Conservation (phyloP, 2,888 invertebrate species). For the Micropterix aruncella region DNA sequence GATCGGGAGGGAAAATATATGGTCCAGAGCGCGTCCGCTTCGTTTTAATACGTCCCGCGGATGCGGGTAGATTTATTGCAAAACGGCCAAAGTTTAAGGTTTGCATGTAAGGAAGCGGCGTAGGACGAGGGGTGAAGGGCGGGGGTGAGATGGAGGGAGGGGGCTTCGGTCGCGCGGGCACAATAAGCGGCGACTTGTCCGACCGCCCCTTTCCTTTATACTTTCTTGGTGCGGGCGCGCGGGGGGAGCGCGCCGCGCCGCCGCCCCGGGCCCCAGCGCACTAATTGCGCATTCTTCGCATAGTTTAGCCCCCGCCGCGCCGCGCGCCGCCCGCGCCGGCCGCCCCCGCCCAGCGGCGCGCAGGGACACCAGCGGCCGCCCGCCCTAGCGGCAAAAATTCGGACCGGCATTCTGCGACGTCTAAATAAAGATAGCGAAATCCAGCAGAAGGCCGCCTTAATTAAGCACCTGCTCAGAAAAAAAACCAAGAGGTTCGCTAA, state of each 20-base stretch:
- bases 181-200: slow-evolving; percentile 38
- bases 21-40: too few relatives aligned
- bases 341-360: slow-evolving; percentile 29
- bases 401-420: slow-evolving; percentile 23
- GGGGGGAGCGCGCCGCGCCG: slow-evolving; percentile 43
- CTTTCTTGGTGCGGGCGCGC: slow-evolving; percentile 49
- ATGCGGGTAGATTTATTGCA: slow-evolving; percentile 3
- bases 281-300: slow-evolving; percentile 96
- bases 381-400: slow-evolving; percentile 24
- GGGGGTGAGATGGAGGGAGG: slow-evolving; percentile 43
- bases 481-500: too few relatives aligned
- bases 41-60: slow-evolving; percentile 2
- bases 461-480: slow-evolving; percentile 18
- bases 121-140: slow-evolving; percentile 37
- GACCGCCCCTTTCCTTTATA: slow-evolving; percentile 51
- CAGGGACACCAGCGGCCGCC: slow-evolving; percentile 14
- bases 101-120: not conserved
- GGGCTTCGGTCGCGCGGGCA: slow-evolving; percentile 37
- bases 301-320: slow-evolving; percentile 71
- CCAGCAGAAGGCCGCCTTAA: slow-evolving; percentile 16
- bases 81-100: slow-evolving; percentile 23
- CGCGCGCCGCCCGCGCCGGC: slow-evolving; percentile 31
- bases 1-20: too few relatives aligned
- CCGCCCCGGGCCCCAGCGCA: slow-evolving; percentile 62
- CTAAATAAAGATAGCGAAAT: slow-evolving; percentile 13